Evolutionary conservation across 2,888 invertebrate species (phyloP).

Genomic region (Watsonalla binaria): DNA sequence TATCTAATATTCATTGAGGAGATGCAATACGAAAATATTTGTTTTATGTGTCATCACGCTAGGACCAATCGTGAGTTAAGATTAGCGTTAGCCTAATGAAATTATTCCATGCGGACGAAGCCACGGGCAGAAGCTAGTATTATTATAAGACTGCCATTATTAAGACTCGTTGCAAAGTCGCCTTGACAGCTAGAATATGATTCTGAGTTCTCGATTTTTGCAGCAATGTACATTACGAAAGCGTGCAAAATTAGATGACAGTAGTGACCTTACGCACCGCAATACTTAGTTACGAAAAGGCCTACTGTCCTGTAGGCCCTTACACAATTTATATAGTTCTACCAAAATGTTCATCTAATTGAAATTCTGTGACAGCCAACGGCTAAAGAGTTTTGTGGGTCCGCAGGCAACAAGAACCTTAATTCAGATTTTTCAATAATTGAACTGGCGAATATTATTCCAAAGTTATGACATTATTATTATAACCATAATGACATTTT

Average conservation of each 20-base stretch:
- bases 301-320: slow-evolving; percentile 19
- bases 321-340: slow-evolving; percentile 42
- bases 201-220: slow-evolving; percentile 35
- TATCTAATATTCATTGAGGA: too few species aligned
- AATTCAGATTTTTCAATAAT: too few species aligned
- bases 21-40: too few species aligned
- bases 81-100: too few species aligned
- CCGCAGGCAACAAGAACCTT: too few species aligned
- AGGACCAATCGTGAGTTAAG: too few species aligned
- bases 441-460: too few species aligned
- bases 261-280: slow-evolving; percentile 68
- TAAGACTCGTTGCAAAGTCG: slow-evolving; percentile 4
- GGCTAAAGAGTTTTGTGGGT: too few species aligned
- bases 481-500: too few species aligned
- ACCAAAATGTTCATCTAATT: slow-evolving; percentile 28
- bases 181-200: slow-evolving; percentile 32
- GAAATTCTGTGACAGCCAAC: slow-evolving; percentile 24
- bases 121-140: background rate
- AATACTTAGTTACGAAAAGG: slow-evolving; percentile 43
- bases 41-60: too few species aligned
- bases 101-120: too few species aligned
- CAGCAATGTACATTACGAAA: slow-evolving; percentile 57
- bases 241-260: slow-evolving; percentile 69
- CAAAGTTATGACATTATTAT: too few species aligned
- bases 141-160: background rate